Evolutionary conservation across 2,797 vertebrate genomes (phyloP).

Genomic region (Fratercula arctica): DNA sequence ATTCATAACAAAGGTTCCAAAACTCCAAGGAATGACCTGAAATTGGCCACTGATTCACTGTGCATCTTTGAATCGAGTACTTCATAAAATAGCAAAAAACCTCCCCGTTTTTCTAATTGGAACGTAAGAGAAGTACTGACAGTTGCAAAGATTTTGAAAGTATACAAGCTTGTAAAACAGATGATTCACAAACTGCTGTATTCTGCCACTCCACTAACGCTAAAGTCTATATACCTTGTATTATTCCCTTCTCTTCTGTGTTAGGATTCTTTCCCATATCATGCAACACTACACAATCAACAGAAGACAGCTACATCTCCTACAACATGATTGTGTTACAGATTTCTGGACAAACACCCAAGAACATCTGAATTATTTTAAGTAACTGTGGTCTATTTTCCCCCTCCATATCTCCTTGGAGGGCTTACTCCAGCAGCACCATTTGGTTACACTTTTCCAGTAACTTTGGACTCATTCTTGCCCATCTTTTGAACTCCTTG

Average conservation of each 20-base stretch:
- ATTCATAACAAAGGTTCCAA: neutral
- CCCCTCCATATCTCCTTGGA: neutral
- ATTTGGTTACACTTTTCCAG: neutral
- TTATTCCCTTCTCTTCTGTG: neutral
- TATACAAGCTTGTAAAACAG: neutral
- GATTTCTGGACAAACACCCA: neutral
- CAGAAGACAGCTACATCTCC: neutral
- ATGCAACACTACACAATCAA: neutral
- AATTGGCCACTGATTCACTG: neutral
- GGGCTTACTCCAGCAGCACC: neutral
- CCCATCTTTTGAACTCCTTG: neutral
- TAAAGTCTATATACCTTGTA: neutral
- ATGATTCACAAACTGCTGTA: neutral
- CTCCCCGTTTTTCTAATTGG: neutral
- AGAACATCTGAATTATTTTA: neutral
- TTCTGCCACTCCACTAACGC: neutral
- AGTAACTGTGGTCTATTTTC: neutral
- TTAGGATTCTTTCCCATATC: neutral
- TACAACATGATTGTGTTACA: neutral
- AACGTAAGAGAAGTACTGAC: neutral
- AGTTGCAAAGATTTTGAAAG: neutral
- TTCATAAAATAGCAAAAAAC: neutral
- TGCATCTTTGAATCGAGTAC: neutral
- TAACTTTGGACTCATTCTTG: neutral
- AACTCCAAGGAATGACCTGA: neutral